Evolutionary conservation across 2,797 vertebrate genomes (phyloP).

Genomic region (Chromobotia macracanthus): DNA sequence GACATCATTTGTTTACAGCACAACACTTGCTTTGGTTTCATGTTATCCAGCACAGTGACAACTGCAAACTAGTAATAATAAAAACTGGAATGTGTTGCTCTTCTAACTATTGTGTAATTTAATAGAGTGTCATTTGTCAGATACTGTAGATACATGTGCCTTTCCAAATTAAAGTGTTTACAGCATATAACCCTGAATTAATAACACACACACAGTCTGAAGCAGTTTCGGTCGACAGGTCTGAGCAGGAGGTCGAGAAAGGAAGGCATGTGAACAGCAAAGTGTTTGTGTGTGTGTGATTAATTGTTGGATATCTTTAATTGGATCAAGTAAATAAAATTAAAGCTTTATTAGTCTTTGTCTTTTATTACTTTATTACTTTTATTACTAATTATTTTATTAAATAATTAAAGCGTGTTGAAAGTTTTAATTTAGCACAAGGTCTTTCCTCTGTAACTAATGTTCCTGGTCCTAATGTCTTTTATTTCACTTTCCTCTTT

Average conservation of each 20-base stretch:
- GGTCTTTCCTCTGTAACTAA: no score
- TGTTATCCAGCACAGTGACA: not conserved
- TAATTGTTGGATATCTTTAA: not conserved
- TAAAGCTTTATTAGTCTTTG: no score
- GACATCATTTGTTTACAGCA: not conserved
- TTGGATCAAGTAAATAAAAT: no score
- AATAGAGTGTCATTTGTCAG: conserved; percentile 20
- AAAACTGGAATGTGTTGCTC: conserved; percentile 7
- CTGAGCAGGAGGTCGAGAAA: conserved; percentile 55
- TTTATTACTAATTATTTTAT: no score
- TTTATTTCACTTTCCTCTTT: no score
- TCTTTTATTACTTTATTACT: no score
- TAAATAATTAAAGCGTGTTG: no score
- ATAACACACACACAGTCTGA: conserved; percentile 23
- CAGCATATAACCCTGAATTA: no score
- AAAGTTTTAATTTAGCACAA: no score
- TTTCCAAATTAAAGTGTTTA: conserved; percentile 44
- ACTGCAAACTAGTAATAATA: not conserved
- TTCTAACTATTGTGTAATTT: conserved; percentile 33
- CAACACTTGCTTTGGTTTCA: not conserved
- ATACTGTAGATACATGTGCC: conserved; percentile 45
- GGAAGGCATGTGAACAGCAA: conserved; percentile 54
- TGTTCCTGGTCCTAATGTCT: no score
- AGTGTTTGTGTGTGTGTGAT: conserved; percentile 18
- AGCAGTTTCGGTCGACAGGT: conserved; percentile 58